Base-by-base conservation (phyloP, 2,113 vertebrate species). In the Corapipo altera region DNA sequence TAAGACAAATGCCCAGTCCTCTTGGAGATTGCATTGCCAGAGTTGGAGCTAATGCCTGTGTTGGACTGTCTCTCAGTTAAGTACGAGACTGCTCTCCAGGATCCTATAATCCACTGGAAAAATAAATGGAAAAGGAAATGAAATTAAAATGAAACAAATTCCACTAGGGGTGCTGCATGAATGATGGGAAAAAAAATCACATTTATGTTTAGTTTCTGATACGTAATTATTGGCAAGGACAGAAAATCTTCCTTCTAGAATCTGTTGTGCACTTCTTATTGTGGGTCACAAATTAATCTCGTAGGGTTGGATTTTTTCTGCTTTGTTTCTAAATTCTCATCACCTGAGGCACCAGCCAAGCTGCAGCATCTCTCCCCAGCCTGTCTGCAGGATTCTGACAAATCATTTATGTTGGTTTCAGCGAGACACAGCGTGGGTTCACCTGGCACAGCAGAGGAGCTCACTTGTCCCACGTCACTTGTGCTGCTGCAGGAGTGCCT, bases 401-500 rank as follows among this genome's bases (percentile, higher is more conserved):
- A 32, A 22, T 2, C 23, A 15, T 2, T 46, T 5, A 0, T 2
- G 8, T 2, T 35, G 43, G 6, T 43, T 24, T 12, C 88, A 88
- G 66, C n/a, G 11, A 2, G 55, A 5, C 19, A 10, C 3, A 16
- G 67, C 16, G 1, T 5, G 57, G 52, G 28, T 4, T 72, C 57
- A 14, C 19, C 49, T 14, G 39, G 27, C 37, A 7, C 26, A 51
- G 49, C 73, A 51, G 27, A 61, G 61, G 46, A 43, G 41, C 35
- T 20, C 18, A 0, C 35, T 6, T 6, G 21, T 30, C 46, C 51
- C 23, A 4, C 0, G 46, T 21, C 24, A 14, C 57, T 32, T 1
- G 7, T 12, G 32, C 66, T 52, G 64, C 64, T 48, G 37, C n/a
- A 11, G 79, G 30, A 82, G 52, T 11, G n/a, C 19, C 11, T 0